These are phyloP conservation scores for Zaprionus lineosus DNA, from an alignment of 2,888 invertebrate species.

Conservation along the genomic window DNA sequence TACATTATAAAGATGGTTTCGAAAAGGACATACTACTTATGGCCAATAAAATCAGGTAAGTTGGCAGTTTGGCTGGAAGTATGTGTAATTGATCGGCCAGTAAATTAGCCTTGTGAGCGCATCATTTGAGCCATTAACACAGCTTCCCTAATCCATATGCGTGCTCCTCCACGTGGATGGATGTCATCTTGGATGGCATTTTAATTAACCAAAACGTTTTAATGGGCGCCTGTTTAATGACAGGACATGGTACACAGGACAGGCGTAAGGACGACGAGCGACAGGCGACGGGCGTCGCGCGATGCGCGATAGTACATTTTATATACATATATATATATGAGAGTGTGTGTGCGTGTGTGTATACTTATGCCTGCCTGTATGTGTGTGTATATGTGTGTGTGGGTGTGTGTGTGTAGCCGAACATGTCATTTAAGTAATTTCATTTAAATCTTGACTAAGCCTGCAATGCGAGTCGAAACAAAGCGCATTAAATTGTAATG, in stretches of 20 bases:
- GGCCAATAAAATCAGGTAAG: too few species aligned
- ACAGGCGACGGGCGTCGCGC: background rate
- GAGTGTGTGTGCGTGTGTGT: background rate
- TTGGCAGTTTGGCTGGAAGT: too few species aligned
- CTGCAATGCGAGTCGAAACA: slow-evolving; percentile 43
- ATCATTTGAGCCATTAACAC: too few species aligned
- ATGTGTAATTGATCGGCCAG: too few species aligned
- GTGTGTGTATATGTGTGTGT: background rate
- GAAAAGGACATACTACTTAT: too few species aligned
- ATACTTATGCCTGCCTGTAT: background rate
- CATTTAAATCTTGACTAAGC: slow-evolving; percentile 69
- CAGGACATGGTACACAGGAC: slow-evolving; percentile 13
- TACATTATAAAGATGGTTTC: too few species aligned
- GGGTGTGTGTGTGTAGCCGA: slow-evolving; percentile 26
- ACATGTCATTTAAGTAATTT: slow-evolving; percentile 57
- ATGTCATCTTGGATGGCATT: slow-evolving; percentile 51
- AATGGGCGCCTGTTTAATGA: slow-evolving; percentile 27
- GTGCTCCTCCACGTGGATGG: slow-evolving; percentile 23
- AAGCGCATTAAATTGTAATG: slow-evolving; percentile 75
- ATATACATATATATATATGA: too few species aligned
- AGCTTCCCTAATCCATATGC: slow-evolving; percentile 11
- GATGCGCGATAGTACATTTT: background rate
- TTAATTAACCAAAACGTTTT: slow-evolving; percentile 62
- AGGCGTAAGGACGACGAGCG: background rate
- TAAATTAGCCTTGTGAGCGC: too few species aligned